Evolutionary conservation across 2,888 invertebrate species (phyloP).

Genomic region (Eledone cirrhosa): DNA sequence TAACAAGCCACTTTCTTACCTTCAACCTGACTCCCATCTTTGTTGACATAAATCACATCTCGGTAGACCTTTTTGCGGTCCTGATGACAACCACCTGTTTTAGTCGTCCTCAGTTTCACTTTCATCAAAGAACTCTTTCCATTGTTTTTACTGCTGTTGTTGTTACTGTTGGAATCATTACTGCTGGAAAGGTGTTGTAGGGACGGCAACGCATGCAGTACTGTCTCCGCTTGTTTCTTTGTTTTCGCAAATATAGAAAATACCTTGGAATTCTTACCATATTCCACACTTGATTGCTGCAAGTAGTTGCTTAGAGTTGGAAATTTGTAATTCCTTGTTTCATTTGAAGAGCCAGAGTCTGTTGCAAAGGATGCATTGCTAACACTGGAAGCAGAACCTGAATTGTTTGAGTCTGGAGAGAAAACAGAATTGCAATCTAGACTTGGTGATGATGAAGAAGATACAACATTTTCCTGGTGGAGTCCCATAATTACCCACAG

Average conservation of each 20-base stretch:
- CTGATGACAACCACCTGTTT: neutral
- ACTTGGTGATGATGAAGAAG: neutral
- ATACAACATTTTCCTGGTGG: neutral
- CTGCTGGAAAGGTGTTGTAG: no score
- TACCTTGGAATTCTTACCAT: neutral
- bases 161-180: no score
- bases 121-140: no score
- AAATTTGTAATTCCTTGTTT: conserved; percentile 1
- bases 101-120: no score
- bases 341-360: neutral
- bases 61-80: conserved; percentile 18
- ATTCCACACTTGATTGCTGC: conserved; percentile 8
- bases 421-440: neutral
- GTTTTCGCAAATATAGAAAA: no score
- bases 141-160: no score
- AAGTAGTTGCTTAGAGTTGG: conserved; percentile 11
- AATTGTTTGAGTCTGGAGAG: neutral
- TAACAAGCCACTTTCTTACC: conserved; percentile 19
- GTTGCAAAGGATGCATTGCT: neutral
- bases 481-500: conserved; percentile 1
- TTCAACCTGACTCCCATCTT: conserved; percentile 24
- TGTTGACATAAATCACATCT: conserved; percentile 23
- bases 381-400: neutral
- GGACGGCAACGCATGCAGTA: no score
- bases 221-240: no score